phyloP scores from a whole-genome alignment of 2,113 vertebrate species.

The Strix aluco region DNA sequence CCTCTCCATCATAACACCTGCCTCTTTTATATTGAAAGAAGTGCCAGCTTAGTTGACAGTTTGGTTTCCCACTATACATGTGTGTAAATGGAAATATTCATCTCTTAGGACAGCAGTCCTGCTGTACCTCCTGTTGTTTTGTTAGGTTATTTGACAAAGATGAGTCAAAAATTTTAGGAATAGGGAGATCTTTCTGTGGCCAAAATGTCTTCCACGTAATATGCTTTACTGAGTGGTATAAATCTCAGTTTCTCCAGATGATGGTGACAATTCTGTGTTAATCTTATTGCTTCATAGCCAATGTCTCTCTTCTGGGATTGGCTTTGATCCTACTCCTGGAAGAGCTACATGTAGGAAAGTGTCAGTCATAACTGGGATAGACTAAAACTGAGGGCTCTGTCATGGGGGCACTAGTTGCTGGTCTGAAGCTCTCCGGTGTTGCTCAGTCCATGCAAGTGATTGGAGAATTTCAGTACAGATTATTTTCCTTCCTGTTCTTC shows the following conservation, averaged over 20 bases:
- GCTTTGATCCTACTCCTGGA: background rate
- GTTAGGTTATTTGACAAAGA: background rate
- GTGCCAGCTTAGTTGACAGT: background rate
- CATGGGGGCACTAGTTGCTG: background rate
- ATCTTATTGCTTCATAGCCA: background rate
- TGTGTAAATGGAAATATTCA: background rate
- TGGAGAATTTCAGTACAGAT: background rate
- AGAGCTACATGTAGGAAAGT: background rate
- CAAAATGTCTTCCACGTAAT: background rate
- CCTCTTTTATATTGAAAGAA: background rate
- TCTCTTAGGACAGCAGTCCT: background rate
- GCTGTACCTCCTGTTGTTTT: background rate
- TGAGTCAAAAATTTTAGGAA: background rate
- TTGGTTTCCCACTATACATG: background rate
- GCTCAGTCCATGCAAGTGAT: background rate
- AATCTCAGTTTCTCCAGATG: background rate
- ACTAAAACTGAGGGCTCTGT: background rate
- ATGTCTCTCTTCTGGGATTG: background rate
- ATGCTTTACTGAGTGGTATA: background rate
- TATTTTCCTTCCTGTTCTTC: background rate
- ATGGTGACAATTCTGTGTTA: background rate
- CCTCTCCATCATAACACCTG: background rate
- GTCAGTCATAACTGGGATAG: background rate
- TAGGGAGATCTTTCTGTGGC: background rate
- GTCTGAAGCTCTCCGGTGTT: background rate